Evolutionary conservation across 2,113 vertebrate species (phyloP).

Genomic region (Herpetotheres cachinnans): DNA sequence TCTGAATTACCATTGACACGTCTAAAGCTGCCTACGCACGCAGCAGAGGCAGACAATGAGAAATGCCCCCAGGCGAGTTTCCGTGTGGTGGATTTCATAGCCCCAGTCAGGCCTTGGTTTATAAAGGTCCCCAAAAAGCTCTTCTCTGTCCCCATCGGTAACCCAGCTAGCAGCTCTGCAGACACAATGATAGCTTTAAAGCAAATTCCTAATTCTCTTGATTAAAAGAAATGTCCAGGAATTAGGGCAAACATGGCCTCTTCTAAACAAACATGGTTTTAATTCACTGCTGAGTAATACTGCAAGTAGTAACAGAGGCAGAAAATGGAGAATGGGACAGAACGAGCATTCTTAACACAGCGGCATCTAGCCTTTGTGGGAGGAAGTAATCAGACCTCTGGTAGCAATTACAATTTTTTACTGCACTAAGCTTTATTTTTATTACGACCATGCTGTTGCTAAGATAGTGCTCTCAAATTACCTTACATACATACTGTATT

Average conservation of each 20-base stretch:
- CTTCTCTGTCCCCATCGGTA: background rate
- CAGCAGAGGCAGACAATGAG: background rate
- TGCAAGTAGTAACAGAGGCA: background rate
- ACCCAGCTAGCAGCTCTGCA: background rate
- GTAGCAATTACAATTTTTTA: background rate
- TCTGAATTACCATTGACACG: background rate
- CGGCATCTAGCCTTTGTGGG: background rate
- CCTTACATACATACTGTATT: background rate
- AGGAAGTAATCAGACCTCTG: slow-evolving; percentile 16
- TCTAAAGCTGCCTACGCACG: background rate
- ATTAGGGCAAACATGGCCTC: background rate
- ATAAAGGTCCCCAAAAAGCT: background rate
- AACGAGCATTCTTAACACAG: background rate
- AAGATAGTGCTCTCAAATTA: background rate
- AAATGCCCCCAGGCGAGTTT: background rate
- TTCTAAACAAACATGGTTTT: background rate
- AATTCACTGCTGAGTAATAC: background rate
- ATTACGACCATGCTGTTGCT: slow-evolving; percentile 5
- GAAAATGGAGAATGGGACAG: background rate
- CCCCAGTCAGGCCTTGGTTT: background rate
- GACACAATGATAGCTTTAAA: background rate
- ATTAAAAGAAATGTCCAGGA: background rate
- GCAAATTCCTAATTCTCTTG: background rate
- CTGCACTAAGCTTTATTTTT: slow-evolving; percentile 14
- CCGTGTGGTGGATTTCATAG: background rate